Conservation (phyloP, 2,797 vertebrate species). For the Sphenopsis melanotis region DNA sequence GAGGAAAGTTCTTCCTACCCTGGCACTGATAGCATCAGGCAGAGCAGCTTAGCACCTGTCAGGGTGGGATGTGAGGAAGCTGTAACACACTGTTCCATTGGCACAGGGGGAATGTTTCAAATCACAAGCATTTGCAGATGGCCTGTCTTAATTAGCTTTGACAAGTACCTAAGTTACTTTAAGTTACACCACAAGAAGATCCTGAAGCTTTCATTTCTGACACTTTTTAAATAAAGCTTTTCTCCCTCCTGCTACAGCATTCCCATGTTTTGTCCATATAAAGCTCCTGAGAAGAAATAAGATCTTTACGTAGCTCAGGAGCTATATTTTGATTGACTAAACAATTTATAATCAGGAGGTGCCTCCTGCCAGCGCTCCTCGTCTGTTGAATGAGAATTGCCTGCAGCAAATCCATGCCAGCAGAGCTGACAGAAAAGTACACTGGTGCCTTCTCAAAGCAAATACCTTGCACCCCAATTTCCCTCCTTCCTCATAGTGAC, state of each 20-base stretch:
- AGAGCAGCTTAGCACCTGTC: not conserved
- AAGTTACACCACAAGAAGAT: constrained; percentile 37
- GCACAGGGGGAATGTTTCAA: not conserved
- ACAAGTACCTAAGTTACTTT: constrained; percentile 50
- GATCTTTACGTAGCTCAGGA: not conserved
- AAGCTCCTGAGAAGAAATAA: constrained; percentile 11
- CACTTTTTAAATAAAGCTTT: constrained; percentile 24
- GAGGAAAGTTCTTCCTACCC: not conserved
- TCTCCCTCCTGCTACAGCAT: not conserved
- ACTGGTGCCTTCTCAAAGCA: not conserved
- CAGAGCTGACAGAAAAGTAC: not conserved
- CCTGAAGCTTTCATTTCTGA: constrained; percentile 14
- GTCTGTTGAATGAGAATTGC: not conserved
- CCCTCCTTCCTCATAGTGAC: not conserved
- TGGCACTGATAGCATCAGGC: not conserved
- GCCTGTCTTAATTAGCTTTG: constrained; percentile 52
- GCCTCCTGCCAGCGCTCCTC: not conserved
- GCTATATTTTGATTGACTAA: constrained; percentile 45
- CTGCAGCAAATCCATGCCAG: not conserved
- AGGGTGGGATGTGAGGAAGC: not conserved
- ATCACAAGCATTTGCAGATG: constrained; percentile 2
- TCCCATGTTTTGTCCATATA: constrained; percentile 7
- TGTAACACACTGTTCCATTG: not conserved
- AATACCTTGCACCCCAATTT: not conserved
- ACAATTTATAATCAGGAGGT: constrained; percentile 39